Evolutionary conservation across 2,888 invertebrate species (phyloP), one percentile per base, ranked within the genome.

Genomic region (Margaritifera margaritifera): DNA sequence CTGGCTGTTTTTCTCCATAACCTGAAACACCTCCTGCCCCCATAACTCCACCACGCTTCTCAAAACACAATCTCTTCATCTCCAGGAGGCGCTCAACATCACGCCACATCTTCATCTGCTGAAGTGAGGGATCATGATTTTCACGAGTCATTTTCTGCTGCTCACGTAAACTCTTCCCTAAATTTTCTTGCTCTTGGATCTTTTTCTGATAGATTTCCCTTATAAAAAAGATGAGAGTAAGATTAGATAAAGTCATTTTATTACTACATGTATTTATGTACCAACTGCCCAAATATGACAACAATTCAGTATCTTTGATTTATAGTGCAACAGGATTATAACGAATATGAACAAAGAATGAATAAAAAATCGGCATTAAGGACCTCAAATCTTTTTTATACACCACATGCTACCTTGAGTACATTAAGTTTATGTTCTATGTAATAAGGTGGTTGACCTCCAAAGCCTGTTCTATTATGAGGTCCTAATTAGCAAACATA

Each of bases 201-300:
- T 92, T 92, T 77, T 91, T 91, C 80, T 91, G 92, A 82, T 93
- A 91, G 76, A 92, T 91, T 78, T 94, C 94, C 89, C 94, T 93
- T 89, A 87, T 91, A 27, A 91, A 55, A 65, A 64, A 77, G 75
- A n/a, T 19, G 15, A 60, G 3, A 58, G 56, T 24, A 54, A 19
- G 20, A 57, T 54, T 18, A 31, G 22, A 20, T 42, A 42, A 42
- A 42, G 15, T 42, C 15, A 42, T 4, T 42, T 42, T 42, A 42
- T 42, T 42, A 15, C 42, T 15, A 15, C 42, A 42, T 42, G 42
- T 15, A 42, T 15, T 42, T 11, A 42, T 42, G 15, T 15, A 15
- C 15, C 42, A 15, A 2, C 11, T 15, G 42, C 15, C 2, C 11
- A 42, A 42, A 42, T 42, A 42, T 42, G 15, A 15, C 42, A 42